Evolutionary conservation across 2,797 vertebrate species (phyloP).

Genomic region (Ctenochaetus hawaiiensis): DNA sequence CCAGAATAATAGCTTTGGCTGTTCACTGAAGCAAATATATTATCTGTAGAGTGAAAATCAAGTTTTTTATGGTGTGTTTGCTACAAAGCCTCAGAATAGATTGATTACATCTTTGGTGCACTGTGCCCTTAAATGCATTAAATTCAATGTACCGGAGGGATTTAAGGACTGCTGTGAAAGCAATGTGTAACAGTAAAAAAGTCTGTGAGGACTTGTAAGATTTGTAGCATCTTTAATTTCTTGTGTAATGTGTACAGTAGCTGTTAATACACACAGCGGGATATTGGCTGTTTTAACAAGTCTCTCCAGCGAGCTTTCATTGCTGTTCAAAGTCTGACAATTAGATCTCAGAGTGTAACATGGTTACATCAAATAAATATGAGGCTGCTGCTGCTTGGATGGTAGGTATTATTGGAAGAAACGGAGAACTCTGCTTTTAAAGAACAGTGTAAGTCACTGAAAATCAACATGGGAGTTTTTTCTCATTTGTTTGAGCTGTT

Average conservation of each 20-base stretch:
- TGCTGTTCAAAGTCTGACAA: slow-evolving; percentile 1
- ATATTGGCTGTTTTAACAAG: neutral
- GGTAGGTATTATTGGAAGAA: neutral
- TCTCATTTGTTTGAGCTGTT: slow-evolving; percentile 31
- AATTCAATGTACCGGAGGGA: slow-evolving; percentile 12
- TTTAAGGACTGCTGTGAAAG: slow-evolving; percentile 27
- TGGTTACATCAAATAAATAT: neutral
- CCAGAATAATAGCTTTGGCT: neutral
- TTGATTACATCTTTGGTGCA: slow-evolving; percentile 20
- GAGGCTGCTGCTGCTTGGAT: neutral
- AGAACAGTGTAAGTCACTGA: neutral
- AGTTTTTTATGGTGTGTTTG: neutral
- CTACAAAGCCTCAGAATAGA: neutral
- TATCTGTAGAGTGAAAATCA: neutral
- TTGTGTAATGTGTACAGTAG: neutral
- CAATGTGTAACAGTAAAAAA: slow-evolving; percentile 7
- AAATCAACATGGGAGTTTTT: slow-evolving; percentile 21
- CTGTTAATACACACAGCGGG: slow-evolving; percentile 9
- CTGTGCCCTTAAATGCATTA: slow-evolving; percentile 25
- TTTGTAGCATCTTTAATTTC: slow-evolving; percentile 33
- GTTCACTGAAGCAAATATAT: neutral
- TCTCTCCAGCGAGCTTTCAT: neutral
- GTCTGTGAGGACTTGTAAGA: slow-evolving; percentile 11
- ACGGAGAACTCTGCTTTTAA: slow-evolving; percentile 13
- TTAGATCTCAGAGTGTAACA: neutral